Evolutionary conservation across 2,888 invertebrate genomes (phyloP).

Genomic region (Hemaris fuciformis): DNA sequence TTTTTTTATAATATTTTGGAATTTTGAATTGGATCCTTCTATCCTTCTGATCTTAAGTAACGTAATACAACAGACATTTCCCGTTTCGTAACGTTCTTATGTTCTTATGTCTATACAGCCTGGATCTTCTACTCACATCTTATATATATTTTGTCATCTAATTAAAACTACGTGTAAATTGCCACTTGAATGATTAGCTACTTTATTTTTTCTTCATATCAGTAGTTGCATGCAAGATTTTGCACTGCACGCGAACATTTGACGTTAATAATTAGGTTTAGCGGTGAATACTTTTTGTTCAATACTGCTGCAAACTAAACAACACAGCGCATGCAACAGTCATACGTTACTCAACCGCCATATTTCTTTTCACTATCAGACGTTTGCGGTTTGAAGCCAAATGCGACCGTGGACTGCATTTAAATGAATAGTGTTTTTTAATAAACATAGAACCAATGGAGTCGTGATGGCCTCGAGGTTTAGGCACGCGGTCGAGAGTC

Average conservation of each 20-base stretch:
- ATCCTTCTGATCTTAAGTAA: too few relatives aligned
- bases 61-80: too few relatives aligned
- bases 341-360: background rate
- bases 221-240: background rate
- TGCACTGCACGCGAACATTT: background rate
- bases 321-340: background rate
- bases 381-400: background rate
- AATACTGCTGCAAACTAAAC: background rate
- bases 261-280: background rate
- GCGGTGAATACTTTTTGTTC: background rate
- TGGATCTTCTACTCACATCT: too few relatives aligned
- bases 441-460: too few relatives aligned
- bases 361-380: slow-evolving; percentile 1
- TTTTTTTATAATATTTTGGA: too few relatives aligned
- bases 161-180: background rate
- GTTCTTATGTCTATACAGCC: too few relatives aligned
- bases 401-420: background rate
- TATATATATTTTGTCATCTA: too few relatives aligned
- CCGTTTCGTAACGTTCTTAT: too few relatives aligned
- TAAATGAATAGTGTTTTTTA: too few relatives aligned
- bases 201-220: background rate
- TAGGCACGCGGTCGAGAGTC: too few relatives aligned
- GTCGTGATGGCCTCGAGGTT: too few relatives aligned
- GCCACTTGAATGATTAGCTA: background rate
- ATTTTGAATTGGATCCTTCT: too few relatives aligned